These are phyloP conservation scores for Chlorospingus flavigularis DNA, from an alignment of 2,797 vertebrate species.

Conservation along the genomic window DNA sequence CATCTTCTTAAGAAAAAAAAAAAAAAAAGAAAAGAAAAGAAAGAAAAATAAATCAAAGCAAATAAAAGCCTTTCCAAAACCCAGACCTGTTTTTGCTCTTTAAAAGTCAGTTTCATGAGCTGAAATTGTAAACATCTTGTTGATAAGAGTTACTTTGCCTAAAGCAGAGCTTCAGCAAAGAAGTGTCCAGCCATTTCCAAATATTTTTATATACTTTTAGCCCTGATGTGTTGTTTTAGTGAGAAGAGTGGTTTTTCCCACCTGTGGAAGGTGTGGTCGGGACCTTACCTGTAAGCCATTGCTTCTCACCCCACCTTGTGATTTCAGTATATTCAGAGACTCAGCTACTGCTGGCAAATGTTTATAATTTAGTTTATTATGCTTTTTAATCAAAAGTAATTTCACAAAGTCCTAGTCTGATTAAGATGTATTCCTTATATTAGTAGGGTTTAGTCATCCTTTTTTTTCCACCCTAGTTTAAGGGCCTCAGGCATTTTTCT, in stretches of 20 bases:
- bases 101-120: not conserved
- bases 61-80: not conserved
- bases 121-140: not conserved
- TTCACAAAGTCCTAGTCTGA: not conserved
- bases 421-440: not conserved
- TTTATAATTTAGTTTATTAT: not conserved
- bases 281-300: not conserved
- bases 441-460: not conserved
- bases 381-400: not conserved
- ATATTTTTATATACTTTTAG: not conserved
- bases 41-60: not conserved
- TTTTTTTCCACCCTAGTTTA: not conserved
- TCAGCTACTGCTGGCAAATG: not conserved
- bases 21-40: not conserved
- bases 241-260: not conserved
- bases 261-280: not conserved
- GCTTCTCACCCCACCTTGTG: not conserved
- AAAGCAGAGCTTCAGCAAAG: not conserved
- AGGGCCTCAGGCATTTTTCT: not conserved
- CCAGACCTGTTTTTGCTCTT: not conserved
- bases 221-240: not conserved
- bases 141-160: not conserved
- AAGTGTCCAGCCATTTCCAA: not conserved
- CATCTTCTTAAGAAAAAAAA: not conserved
- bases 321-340: not conserved